Base-by-base conservation (phyloP, 2,113 vertebrate genomes). In the Heterotilapia buettikoferi region DNA sequence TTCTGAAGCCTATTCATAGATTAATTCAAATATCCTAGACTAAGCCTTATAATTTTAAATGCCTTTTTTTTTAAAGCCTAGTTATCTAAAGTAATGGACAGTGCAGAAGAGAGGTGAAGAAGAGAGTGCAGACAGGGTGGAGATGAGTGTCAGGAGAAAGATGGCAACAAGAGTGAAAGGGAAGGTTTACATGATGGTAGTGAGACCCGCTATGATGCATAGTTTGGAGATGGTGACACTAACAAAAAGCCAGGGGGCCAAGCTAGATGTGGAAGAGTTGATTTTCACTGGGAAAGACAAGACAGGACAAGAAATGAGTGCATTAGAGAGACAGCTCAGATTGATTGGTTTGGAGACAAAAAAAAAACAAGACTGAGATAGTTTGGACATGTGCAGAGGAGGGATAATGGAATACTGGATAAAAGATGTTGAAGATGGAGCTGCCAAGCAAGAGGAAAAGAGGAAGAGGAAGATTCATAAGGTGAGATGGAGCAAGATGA, bases 181-280 rank as follows among this genome's bases (percentile, higher is more conserved):
- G 38, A 71, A 71, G 38, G 63, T 68, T 68, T 68, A 68, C 33
- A 40, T 5, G 63, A 68, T 13, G 63, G n/a, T 43, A 43, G n/a
- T 26, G 66, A 45, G 38, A 73, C 38, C 38, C 0, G 8, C 38
- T 45, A 43, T 43, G 66, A 71, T 43, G n/a, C 1, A 16, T 0
- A 24, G 38, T 71, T 71, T 73, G 38, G 66, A 73, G 13, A 73
- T 43, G n/a, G n/a, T 6, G n/a, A 12, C 38, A 73, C 21, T 73
- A 24, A 73, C 66, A 73, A 16, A 71, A 71, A 6, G 1, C 21
- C 66, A 73, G 13, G n/a, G 1, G n/a, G 12, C n/a, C 36, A 40
- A 16, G n/a, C 12, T 71, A 2, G n/a, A 43, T 0, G n/a, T 71
- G 66, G 38, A 14, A 71, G 66, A 6, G 66, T 4, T 71, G 36